Conservation (phyloP, 1,140 invertebrate genomes). For the Panulirus ornatus region DNA sequence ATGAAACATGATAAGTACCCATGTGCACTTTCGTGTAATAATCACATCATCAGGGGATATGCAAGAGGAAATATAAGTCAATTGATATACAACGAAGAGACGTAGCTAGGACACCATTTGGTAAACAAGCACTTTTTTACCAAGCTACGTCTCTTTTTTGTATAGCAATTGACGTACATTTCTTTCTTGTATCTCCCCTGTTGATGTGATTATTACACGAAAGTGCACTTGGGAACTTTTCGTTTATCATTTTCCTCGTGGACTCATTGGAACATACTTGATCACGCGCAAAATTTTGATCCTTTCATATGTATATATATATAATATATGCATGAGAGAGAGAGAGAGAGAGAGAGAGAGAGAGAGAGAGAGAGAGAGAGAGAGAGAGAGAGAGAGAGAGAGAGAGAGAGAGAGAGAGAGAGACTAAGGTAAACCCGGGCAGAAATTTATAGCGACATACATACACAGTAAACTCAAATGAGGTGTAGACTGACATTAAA, state of each 20-base stretch:
- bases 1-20: no score
- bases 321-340: background rate
- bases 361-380: background rate
- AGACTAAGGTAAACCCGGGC: background rate
- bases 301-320: no score
- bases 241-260: background rate
- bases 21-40: no score
- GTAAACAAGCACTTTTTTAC: no score
- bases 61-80: no score
- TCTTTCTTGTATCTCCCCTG: background rate
- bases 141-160: no score
- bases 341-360: background rate
- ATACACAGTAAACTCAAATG: background rate
- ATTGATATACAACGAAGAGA: no score
- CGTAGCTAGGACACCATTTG: no score
- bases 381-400: conserved; percentile 7
- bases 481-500: background rate
- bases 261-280: background rate
- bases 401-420: conserved; percentile 20
- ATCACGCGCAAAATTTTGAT: no score
- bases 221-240: background rate
- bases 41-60: no score
- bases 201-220: background rate
- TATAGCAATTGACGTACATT: background rate
- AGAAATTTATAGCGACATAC: background rate